phyloP scores from a whole-genome alignment of 2,888 invertebrate species.

The Polia nebulosa region DNA sequence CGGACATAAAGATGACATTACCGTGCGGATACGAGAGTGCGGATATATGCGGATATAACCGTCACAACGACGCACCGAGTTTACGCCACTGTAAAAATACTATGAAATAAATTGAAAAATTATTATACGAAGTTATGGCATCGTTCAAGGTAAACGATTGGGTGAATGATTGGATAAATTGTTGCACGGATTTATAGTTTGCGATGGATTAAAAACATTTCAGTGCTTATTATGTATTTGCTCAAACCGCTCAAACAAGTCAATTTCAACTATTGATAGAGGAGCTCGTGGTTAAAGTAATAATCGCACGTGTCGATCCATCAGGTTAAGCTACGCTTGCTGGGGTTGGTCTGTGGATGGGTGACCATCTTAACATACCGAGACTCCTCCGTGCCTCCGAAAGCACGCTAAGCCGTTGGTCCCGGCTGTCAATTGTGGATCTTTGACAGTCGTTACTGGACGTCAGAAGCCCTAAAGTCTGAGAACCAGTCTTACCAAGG shows the following conservation, averaged over 20 bases:
- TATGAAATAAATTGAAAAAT: conserved; percentile 69
- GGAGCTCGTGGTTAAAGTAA: too few species aligned
- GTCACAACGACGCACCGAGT: conserved; percentile 47
- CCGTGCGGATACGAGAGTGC: conserved; percentile 20
- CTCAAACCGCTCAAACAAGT: not conserved
- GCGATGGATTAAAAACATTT: not conserved
- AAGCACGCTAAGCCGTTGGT: too few species aligned
- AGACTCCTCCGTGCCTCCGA: too few species aligned
- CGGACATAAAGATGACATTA: conserved; percentile 25
- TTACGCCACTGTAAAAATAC: conserved; percentile 66
- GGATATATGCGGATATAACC: conserved; percentile 31
- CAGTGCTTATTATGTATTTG: not conserved
- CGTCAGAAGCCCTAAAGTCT: too few species aligned
- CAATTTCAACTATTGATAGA: too few species aligned
- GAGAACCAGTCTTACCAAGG: too few species aligned
- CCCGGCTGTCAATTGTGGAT: too few species aligned
- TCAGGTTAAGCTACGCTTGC: too few species aligned
- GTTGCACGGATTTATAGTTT: conserved; percentile 23
- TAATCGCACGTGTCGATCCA: too few species aligned
- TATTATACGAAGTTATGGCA: conserved; percentile 60
- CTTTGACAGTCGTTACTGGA: too few species aligned
- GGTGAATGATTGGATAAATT: conserved; percentile 49
- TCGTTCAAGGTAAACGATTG: conserved; percentile 62
- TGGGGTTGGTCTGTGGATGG: too few species aligned
- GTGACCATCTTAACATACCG: too few species aligned